A percentile compares a stretch with the other conserved stretches of the same genome.
phyloP scores from a whole-genome alignment of 2,797 vertebrate genomes.

The Falco berigora region DNA sequence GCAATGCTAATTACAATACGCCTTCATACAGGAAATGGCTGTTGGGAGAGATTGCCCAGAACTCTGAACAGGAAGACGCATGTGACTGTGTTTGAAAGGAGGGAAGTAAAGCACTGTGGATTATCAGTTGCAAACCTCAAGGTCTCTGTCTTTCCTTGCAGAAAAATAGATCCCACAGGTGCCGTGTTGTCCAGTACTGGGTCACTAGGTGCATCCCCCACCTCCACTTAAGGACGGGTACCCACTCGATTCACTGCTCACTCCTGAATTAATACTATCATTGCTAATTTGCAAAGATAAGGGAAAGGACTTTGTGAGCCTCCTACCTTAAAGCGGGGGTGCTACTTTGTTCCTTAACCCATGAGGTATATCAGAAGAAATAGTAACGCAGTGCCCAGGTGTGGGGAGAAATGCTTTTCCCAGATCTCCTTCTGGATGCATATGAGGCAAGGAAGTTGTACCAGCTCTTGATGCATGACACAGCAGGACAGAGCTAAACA shows the following conservation, averaged over 20 bases:
- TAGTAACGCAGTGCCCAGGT: background rate
- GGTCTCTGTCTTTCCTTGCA: background rate
- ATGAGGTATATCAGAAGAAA: background rate
- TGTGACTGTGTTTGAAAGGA: background rate
- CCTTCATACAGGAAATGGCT: background rate
- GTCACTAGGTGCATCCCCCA: background rate
- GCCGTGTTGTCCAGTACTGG: background rate
- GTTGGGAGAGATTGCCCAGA: background rate
- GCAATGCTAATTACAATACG: background rate
- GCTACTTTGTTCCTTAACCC: background rate
- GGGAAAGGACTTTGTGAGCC: background rate
- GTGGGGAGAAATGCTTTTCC: background rate
- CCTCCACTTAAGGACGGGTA: background rate
- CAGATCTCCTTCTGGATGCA: background rate
- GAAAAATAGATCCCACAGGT: background rate
- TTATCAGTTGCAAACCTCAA: background rate
- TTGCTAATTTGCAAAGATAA: background rate
- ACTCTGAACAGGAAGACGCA: background rate
- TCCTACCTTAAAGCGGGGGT: background rate
- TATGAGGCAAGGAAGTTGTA: background rate
- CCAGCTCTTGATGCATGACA: background rate
- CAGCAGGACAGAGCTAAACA: background rate
- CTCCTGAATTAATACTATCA: background rate
- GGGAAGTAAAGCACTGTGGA: background rate
- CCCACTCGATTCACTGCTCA: background rate